Percentiles rank a stretch among this genome's conserved stretches.
Conservation (phyloP, 2,113 vertebrate species). For the Nipponia nippon region DNA sequence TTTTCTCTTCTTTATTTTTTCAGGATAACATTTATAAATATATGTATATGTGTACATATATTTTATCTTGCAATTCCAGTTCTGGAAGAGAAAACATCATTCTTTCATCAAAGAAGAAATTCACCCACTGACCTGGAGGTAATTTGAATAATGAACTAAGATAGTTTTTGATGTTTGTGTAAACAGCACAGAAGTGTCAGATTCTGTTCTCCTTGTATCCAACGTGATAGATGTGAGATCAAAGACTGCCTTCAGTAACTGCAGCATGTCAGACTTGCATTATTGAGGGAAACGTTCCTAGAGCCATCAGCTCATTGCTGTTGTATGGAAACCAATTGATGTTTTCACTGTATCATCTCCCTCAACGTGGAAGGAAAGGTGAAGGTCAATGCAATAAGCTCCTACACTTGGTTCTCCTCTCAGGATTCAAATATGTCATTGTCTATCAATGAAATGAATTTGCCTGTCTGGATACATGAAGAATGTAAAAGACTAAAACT, state of each 20-base stretch:
- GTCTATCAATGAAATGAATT: background rate
- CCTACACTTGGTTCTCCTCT: background rate
- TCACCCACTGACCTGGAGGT: conserved; percentile 45
- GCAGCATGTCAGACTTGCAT: background rate
- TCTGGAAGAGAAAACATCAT: background rate
- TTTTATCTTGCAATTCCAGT: background rate
- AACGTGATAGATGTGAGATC: background rate
- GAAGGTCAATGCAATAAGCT: background rate
- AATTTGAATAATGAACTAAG: conserved; percentile 41
- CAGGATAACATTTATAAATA: background rate
- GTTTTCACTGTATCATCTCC: background rate
- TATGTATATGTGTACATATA: background rate
- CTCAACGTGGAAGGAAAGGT: background rate
- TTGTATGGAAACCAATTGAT: background rate
- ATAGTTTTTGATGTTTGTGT: conserved; percentile 25
- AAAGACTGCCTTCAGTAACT: conserved; percentile 16
- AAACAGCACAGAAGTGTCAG: background rate
- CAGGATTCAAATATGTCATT: background rate
- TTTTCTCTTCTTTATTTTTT: background rate
- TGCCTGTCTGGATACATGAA: background rate
- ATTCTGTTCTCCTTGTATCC: background rate
- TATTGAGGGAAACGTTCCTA: background rate
- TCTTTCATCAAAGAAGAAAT: conserved; percentile 4
- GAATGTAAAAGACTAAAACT: background rate
- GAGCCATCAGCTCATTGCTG: background rate